These are phyloP conservation scores for Pica pica DNA, from an alignment of 2,113 vertebrate genomes.

Conservation along the genomic window DNA sequence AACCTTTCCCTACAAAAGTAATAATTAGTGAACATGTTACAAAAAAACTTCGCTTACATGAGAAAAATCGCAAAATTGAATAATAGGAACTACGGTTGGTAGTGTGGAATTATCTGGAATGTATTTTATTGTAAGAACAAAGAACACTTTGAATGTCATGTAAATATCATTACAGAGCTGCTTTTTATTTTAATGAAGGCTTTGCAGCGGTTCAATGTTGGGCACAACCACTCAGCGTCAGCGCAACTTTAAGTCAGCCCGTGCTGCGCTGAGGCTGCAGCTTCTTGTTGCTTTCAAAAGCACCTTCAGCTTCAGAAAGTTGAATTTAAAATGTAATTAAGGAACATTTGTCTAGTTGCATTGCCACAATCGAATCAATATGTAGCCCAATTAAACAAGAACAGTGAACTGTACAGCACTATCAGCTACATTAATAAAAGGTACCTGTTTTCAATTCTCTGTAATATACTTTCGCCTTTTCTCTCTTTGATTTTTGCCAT, in stretches of 20 bases:
- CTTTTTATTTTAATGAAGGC: constrained; percentile 59
- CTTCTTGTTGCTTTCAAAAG: not conserved
- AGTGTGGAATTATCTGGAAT: constrained; percentile 66
- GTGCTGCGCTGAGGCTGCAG: not conserved
- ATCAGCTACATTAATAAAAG: constrained; percentile 48
- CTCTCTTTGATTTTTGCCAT: constrained; percentile 14
- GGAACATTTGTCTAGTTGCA: constrained; percentile 45
- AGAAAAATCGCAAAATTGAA: constrained; percentile 40
- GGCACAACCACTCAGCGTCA: not conserved
- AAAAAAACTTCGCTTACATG: constrained; percentile 44
- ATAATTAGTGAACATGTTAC: constrained; percentile 69
- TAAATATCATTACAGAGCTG: constrained; percentile 71
- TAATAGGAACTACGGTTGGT: constrained; percentile 17
- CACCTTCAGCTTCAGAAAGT: constrained; percentile 46
- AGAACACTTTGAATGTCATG: constrained; percentile 69
- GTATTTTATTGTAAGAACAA: constrained; percentile 71
- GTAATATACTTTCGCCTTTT: constrained; percentile 1
- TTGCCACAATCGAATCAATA: constrained; percentile 51
- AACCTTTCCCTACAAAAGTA: constrained; percentile 63
- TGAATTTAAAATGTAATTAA: constrained; percentile 62
- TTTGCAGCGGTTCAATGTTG: constrained; percentile 28
- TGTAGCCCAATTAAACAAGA: constrained; percentile 50
- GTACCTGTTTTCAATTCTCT: constrained; percentile 25
- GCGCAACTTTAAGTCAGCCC: not conserved
- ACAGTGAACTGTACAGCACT: constrained; percentile 27